phyloP scores from a whole-genome alignment of 2,113 vertebrate species.

The Cheilinus undulatus region DNA sequence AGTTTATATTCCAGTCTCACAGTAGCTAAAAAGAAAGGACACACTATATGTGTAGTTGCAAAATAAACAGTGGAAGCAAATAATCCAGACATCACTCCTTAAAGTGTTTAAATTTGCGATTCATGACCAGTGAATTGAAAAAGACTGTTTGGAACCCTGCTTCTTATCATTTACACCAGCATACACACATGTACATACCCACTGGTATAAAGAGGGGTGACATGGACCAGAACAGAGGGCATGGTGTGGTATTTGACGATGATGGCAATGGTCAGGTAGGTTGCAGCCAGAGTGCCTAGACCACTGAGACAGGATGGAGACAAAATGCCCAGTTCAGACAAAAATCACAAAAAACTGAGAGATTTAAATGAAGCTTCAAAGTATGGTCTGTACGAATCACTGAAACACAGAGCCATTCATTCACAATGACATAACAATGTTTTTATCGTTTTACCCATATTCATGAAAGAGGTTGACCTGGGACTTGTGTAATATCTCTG shows the following conservation, averaged over 20 bases:
- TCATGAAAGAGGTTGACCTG: not conserved
- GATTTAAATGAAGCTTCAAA: not conserved
- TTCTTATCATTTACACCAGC: not conserved
- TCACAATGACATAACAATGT: not conserved
- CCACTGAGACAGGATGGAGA: conserved; percentile 76
- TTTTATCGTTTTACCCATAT: not conserved
- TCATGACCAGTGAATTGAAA: not conserved
- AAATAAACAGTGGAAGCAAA: too few relatives aligned
- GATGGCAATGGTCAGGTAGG: conserved; percentile 87
- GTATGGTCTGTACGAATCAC: conserved; percentile 1
- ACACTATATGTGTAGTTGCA: too few relatives aligned
- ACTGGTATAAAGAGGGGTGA: conserved; percentile 53
- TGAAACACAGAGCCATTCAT: not conserved
- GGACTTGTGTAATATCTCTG: too few relatives aligned
- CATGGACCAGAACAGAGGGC: conserved; percentile 51
- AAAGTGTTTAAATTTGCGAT: too few relatives aligned
- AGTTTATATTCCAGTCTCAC: too few relatives aligned
- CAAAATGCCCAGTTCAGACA: conserved; percentile 5
- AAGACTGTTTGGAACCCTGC: not conserved
- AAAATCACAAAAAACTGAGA: not conserved
- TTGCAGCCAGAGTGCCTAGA: conserved; percentile 88
- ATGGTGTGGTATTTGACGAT: conserved; percentile 86
- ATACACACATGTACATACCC: conserved; percentile 74
- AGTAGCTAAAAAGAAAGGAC: too few relatives aligned
- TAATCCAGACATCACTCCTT: too few relatives aligned